phyloP scores from a whole-genome alignment of 1,140 invertebrate genomes.

The Bradysia coprophila region DNA sequence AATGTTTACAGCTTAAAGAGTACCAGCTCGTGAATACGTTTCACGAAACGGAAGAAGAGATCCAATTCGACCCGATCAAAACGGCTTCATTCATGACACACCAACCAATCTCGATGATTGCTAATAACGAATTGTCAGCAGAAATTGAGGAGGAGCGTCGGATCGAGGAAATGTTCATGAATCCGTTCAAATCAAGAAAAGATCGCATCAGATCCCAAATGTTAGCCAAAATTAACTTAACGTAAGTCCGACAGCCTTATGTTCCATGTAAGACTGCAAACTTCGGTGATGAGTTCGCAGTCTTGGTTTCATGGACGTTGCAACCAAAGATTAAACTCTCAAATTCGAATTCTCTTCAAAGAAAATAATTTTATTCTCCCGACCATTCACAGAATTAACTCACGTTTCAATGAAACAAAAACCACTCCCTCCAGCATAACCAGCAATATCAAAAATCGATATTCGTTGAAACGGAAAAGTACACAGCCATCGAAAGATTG shows the following conservation, averaged over 20 bases:
- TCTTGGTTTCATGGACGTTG: too few species aligned
- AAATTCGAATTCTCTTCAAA: too few species aligned
- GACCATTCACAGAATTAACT: too few species aligned
- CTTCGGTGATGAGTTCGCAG: too few species aligned
- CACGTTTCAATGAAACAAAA: too few species aligned
- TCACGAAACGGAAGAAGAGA: conserved; percentile 57
- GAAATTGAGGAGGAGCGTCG: conserved; percentile 54
- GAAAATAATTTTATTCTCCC: too few species aligned
- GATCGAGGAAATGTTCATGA: conserved; percentile 7
- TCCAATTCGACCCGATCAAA: conserved; percentile 53
- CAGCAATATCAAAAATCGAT: too few species aligned
- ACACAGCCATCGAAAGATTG: conserved; percentile 49
- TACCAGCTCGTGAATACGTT: conserved; percentile 74
- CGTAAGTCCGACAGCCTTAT: too few species aligned
- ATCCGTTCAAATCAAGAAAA: conserved; percentile 12
- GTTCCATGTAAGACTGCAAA: not conserved
- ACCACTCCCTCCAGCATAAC: too few species aligned
- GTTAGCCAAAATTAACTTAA: conserved; percentile 23
- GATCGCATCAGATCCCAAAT: conserved; percentile 19
- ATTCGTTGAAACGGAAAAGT: too few species aligned
- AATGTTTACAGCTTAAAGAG: conserved; percentile 48
- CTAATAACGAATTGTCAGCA: conserved; percentile 58
- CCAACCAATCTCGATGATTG: conserved; percentile 30
- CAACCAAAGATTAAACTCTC: too few species aligned
- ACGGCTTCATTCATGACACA: conserved; percentile 41